These are phyloP conservation scores for Corapipo altera DNA, from an alignment of 2,113 vertebrate species.

Conservation along the genomic window DNA sequence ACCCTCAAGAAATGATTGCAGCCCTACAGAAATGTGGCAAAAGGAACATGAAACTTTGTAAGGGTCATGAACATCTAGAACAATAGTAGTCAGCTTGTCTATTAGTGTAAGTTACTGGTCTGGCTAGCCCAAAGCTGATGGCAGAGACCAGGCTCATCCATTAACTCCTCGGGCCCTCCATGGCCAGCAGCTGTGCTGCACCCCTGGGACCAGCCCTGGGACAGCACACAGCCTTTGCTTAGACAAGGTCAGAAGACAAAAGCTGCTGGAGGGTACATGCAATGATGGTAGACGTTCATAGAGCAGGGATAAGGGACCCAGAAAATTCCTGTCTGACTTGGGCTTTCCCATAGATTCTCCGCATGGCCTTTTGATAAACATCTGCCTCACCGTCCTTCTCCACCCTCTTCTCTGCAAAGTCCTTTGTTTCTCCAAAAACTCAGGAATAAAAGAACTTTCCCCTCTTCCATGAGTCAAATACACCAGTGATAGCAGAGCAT, in stretches of 20 bases:
- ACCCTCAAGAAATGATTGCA: neutral
- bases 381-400: neutral
- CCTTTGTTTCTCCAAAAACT: neutral
- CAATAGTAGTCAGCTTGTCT: neutral
- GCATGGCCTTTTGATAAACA: neutral
- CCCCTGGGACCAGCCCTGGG: neutral
- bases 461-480: neutral
- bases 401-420: neutral
- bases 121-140: neutral
- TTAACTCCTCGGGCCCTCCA: neutral
- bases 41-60: neutral
- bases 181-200: neutral
- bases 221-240: neutral
- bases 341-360: neutral
- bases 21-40: neutral
- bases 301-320: neutral
- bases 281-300: neutral
- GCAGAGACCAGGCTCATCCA: neutral
- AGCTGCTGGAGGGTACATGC: neutral
- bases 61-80: rapidly evolving
- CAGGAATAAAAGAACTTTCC: neutral
- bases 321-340: neutral
- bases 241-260: neutral
- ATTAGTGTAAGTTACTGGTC: neutral
- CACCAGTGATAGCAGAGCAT: neutral